Percentiles rank a stretch among this genome's conserved stretches.
These are phyloP conservation scores for Catharus minimus DNA, from an alignment of 2,113 vertebrate genomes.

Conservation along the genomic window DNA sequence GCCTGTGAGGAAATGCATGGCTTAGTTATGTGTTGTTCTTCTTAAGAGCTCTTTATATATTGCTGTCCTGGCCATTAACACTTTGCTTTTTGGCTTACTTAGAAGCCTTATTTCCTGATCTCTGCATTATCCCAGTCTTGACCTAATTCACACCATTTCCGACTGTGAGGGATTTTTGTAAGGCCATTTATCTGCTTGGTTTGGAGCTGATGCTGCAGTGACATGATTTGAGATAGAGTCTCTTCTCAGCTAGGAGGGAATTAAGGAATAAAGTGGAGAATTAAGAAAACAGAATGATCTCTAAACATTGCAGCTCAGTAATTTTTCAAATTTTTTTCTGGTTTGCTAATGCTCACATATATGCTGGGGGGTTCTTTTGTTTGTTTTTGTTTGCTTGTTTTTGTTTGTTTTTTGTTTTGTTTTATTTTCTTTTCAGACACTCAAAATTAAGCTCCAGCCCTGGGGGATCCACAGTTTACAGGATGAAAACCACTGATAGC, in stretches of 20 bases:
- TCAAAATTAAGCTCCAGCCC: neutral
- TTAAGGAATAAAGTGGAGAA: neutral
- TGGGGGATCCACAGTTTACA: neutral
- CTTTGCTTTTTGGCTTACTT: neutral
- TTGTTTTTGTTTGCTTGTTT: rapidly evolving
- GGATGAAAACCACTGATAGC: neutral
- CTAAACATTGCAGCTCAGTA: neutral
- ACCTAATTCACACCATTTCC: neutral
- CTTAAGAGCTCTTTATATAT: neutral
- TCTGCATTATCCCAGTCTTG: neutral
- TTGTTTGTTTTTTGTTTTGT: rapidly evolving
- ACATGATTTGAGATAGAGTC: neutral
- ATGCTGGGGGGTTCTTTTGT: neutral
- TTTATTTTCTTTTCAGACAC: neutral
- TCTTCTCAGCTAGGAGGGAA: neutral
- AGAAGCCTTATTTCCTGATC: neutral
- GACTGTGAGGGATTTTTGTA: neutral
- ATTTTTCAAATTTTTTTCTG: neutral
- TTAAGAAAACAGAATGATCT: neutral
- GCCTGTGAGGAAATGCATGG: neutral
- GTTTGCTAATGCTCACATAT: neutral
- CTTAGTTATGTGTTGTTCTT: neutral
- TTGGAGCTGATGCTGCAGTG: neutral
- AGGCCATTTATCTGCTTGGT: neutral
- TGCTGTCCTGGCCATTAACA: neutral